Evolutionary conservation across 64 coral and sea anemone species (phyloP).

Genomic region (Montipora sp.): DNA sequence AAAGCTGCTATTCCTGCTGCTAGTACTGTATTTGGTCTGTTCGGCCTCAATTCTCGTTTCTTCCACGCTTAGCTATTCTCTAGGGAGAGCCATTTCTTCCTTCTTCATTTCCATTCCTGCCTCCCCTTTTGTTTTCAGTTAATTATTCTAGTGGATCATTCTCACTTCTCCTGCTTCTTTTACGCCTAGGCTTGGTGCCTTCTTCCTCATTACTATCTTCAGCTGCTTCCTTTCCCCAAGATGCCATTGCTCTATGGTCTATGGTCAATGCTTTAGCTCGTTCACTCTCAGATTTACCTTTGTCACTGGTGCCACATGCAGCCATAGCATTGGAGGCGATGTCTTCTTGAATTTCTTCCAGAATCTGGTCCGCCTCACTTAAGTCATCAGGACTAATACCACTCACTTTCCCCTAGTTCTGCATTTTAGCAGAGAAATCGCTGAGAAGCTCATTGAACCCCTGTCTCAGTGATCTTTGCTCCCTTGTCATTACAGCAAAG

Average conservation of each 20-base stretch:
- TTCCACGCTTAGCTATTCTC: not conserved
- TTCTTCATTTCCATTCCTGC: slow-evolving; percentile 15
- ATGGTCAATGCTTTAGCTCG: slow-evolving; percentile 15
- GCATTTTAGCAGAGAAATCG: not conserved
- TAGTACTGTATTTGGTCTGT: not conserved
- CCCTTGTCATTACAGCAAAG: not conserved
- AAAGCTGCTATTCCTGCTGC: too few species aligned
- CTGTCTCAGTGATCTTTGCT: not conserved
- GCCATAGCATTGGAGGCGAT: not conserved
- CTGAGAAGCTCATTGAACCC: not conserved
- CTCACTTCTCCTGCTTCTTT: slow-evolving; percentile 12
- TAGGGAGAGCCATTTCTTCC: slow-evolving; percentile 23
- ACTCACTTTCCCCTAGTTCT: not conserved
- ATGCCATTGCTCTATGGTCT: not conserved
- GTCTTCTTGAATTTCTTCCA: not conserved
- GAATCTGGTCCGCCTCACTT: not conserved
- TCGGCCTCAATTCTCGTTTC: slow-evolving; percentile 17
- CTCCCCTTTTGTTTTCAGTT: not conserved
- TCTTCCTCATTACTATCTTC: not conserved
- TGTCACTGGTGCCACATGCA: not conserved
- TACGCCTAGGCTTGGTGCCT: not conserved
- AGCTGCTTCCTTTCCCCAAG: slow-evolving; percentile 28
- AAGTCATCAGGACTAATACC: not conserved
- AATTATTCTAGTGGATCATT: slow-evolving; percentile 12
- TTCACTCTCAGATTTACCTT: slow-evolving; percentile 20